Evolutionary conservation across 2,797 vertebrate genomes (phyloP).

Genomic region (Sebastes steindachneri): DNA sequence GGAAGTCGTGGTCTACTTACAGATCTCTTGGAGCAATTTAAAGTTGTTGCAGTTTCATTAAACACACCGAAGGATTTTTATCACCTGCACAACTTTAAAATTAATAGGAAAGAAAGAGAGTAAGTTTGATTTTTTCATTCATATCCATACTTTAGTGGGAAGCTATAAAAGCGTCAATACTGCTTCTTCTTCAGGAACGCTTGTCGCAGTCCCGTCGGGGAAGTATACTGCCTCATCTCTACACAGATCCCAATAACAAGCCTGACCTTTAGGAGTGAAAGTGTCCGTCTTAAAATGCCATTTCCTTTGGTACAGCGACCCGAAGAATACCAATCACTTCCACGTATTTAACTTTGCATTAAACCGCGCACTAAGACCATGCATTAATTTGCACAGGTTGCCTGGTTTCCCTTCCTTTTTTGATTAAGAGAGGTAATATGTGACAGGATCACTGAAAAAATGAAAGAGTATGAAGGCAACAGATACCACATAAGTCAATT

Average conservation of each 20-base stretch:
- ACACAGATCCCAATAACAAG: not conserved
- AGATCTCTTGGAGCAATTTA: not conserved
- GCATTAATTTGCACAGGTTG: not conserved
- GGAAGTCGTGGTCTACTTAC: not conserved
- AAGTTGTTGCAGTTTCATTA: not conserved
- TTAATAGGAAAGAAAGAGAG: not conserved
- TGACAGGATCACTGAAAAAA: not conserved
- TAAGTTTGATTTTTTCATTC: not conserved
- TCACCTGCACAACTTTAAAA: not conserved
- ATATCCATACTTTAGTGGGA: not conserved
- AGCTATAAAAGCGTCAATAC: constrained; percentile 1
- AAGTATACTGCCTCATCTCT: not conserved
- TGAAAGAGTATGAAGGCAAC: not conserved
- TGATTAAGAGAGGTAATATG: not conserved
- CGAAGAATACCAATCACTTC: not conserved
- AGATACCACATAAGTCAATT: not conserved
- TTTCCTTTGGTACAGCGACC: not conserved
- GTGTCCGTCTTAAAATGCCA: constrained; percentile 15
- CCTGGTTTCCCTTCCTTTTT: not conserved
- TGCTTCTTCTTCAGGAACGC: constrained; percentile 10
- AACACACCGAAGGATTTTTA: not conserved
- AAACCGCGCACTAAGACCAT: not conserved
- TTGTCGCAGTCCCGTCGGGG: not conserved
- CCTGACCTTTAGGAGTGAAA: constrained; percentile 38
- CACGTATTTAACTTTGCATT: not conserved